Evolutionary conservation across 2,113 vertebrate genomes (phyloP).

Genomic region (Proteles cristata): DNA sequence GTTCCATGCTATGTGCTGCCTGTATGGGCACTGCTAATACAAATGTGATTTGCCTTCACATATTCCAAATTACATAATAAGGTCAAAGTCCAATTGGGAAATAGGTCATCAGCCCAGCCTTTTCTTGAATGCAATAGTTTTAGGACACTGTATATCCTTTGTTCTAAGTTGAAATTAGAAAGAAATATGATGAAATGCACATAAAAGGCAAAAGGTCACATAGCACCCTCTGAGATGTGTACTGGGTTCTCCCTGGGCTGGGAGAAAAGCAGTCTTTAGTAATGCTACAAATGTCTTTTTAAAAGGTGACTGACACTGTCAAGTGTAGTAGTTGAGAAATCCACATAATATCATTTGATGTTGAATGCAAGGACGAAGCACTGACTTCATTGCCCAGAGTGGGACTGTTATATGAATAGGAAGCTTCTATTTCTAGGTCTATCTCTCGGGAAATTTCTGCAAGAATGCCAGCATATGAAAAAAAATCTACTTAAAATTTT

Average conservation of each 20-base stretch:
- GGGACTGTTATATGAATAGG: neutral
- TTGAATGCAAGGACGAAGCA: constrained; percentile 51
- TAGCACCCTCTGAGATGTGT: neutral
- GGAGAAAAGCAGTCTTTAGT: constrained; percentile 35
- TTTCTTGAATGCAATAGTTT: neutral
- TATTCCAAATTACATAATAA: neutral
- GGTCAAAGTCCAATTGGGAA: neutral
- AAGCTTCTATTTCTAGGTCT: constrained; percentile 42
- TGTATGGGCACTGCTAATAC: neutral
- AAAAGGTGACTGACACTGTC: constrained; percentile 53
- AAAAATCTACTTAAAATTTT: neutral
- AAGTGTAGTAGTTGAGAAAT: constrained; percentile 54
- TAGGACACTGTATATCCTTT: neutral
- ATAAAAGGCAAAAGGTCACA: constrained; percentile 5
- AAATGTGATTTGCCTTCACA: neutral
- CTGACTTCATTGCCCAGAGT: neutral
- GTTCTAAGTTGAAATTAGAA: constrained; percentile 41
- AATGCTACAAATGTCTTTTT: constrained; percentile 58
- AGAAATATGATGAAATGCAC: neutral
- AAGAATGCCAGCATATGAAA: neutral
- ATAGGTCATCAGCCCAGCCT: neutral
- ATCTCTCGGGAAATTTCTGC: neutral
- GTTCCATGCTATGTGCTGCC: neutral
- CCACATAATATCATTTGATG: constrained; percentile 68
- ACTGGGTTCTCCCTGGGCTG: neutral